A percentile compares a stretch with the other conserved stretches of the same genome.
Conservation (phyloP, 1,140 invertebrate species). For the Pogonognathellus flavescens region DNA sequence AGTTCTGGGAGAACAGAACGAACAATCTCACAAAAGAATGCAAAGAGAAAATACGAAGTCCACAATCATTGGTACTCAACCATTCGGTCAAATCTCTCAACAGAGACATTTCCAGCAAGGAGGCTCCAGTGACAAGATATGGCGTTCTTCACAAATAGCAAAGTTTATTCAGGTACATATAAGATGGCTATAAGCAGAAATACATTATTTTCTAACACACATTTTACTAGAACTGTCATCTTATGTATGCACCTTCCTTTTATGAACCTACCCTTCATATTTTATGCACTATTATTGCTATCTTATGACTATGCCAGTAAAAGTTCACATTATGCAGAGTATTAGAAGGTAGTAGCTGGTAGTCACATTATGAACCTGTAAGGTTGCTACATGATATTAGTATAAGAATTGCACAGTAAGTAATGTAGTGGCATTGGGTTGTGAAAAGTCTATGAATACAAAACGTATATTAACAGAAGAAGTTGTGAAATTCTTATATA, state of each 20-base stretch:
- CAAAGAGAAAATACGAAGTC: neutral
- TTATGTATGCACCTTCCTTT: too few species aligned
- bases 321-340: too few species aligned
- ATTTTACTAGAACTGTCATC: neutral
- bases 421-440: too few species aligned
- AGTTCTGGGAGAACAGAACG: neutral
- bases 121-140: neutral
- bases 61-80: neutral
- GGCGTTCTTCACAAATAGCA: neutral
- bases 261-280: neutral
- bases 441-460: too few species aligned
- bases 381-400: too few species aligned
- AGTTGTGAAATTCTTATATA: too few species aligned
- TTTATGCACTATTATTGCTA: too few species aligned
- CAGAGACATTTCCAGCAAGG: neutral
- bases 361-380: too few species aligned
- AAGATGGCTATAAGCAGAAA: neutral
- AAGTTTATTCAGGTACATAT: constrained; percentile 3
- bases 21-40: neutral
- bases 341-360: too few species aligned
- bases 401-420: too few species aligned
- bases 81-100: neutral
- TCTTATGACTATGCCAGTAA: too few species aligned
- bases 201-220: neutral
- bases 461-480: too few species aligned